Evolutionary conservation across 2,888 invertebrate species (phyloP).

Genomic region (Sarcophaga variegata): DNA sequence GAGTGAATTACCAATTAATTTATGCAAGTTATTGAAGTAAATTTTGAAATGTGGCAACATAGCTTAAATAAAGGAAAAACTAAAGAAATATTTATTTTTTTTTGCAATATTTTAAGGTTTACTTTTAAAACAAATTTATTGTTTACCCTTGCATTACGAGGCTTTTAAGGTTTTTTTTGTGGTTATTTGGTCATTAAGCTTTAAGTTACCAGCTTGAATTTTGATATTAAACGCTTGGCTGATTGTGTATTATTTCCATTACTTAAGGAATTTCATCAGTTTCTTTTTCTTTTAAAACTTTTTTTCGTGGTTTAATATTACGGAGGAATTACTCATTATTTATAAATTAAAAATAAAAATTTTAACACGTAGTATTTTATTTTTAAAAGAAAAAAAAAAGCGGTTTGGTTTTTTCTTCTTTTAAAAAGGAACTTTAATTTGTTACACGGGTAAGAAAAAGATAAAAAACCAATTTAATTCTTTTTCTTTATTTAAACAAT

Average conservation of each 20-base stretch:
- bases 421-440: background rate
- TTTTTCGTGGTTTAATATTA: conserved; percentile 11
- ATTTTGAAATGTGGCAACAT: conserved; percentile 14
- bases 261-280: conserved; percentile 13
- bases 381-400: background rate
- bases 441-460: background rate
- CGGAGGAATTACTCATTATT: conserved; percentile 34
- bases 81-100: background rate
- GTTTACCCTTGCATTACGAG: conserved; percentile 1
- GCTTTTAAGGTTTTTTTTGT: background rate
- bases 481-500: background rate
- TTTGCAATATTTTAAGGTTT: background rate
- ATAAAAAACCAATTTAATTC: background rate
- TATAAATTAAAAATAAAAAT: conserved; percentile 13
- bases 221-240: conserved; percentile 20
- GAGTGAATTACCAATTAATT: too few relatives aligned
- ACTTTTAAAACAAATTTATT: conserved; percentile 1
- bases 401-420: background rate
- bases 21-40: background rate
- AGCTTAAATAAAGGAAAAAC: background rate
- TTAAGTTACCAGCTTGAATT: conserved; percentile 1
- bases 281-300: background rate
- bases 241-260: conserved; percentile 17
- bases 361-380: conserved; percentile 19
- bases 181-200: conserved; percentile 13